Conservation (phyloP, 1,140 invertebrate species). For the Ericerus pela region DNA sequence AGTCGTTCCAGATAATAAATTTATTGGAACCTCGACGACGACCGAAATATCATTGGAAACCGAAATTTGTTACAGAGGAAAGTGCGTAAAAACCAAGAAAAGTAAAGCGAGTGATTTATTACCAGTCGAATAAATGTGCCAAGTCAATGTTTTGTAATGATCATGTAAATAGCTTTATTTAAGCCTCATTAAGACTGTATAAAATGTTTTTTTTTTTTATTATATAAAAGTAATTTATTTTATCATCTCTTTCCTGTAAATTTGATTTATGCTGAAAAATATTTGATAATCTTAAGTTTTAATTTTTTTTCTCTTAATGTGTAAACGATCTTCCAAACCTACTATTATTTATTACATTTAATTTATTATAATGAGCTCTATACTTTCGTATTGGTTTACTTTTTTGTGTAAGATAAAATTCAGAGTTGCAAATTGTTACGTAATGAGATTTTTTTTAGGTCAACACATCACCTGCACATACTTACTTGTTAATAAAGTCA, state of each 20-base stretch:
- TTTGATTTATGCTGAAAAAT: not conserved
- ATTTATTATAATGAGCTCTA: no score
- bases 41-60: conserved; percentile 69
- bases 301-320: no score
- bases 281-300: no score
- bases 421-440: no score
- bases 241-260: not conserved
- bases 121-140: conserved; percentile 8
- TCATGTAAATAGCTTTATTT: not conserved
- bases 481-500: no score
- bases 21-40: conserved; percentile 49
- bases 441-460: no score
- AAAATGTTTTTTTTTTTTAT: not conserved
- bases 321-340: no score
- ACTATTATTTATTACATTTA: no score
- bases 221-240: no score
- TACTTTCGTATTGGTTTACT: no score
- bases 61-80: conserved; percentile 68
- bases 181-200: not conserved
- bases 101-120: conserved; percentile 25
- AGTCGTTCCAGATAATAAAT: not conserved
- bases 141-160: conserved; percentile 1
- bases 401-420: no score
- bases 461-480: no score
- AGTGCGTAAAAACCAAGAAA: conserved; percentile 57